Conservation (phyloP, 2,797 vertebrate genomes). For the Ciconia nigra region DNA sequence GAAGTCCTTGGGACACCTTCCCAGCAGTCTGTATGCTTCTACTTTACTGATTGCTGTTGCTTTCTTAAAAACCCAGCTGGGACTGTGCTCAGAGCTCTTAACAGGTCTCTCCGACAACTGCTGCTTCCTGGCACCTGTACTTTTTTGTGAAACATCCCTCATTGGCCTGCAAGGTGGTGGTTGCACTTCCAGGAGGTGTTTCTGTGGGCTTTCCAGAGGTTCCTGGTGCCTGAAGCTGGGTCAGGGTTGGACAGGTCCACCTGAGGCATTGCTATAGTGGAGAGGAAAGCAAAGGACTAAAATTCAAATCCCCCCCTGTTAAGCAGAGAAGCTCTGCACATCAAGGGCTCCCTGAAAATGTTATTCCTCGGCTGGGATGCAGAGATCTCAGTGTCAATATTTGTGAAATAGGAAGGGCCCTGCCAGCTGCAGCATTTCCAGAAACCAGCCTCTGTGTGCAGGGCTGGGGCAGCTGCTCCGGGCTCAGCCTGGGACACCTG, state of each 20-base stretch:
- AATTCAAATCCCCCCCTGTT: background rate
- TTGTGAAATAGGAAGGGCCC: conserved; percentile 62
- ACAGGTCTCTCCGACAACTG: background rate
- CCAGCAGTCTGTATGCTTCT: background rate
- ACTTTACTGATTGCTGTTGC: background rate
- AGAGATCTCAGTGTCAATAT: conserved; percentile 65
- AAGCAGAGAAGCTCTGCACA: background rate
- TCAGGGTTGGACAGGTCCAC: background rate
- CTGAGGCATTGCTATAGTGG: background rate
- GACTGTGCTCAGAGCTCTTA: background rate
- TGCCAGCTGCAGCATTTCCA: conserved; percentile 17
- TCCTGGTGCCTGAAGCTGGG: background rate
- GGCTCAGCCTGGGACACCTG: background rate
- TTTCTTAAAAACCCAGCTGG: background rate
- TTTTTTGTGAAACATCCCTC: background rate
- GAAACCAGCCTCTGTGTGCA: background rate
- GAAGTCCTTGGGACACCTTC: conserved; percentile 4
- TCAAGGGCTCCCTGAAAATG: background rate
- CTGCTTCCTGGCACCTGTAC: background rate
- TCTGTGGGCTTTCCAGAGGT: background rate
- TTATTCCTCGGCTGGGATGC: background rate
- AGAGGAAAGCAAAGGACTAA: background rate
- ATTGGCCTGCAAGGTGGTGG: background rate
- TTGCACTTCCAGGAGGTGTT: background rate
- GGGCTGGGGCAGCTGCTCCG: background rate